Evolutionary conservation across 2,113 vertebrate species (phyloP).

Genomic region (Megaleporinus macrocephalus): DNA sequence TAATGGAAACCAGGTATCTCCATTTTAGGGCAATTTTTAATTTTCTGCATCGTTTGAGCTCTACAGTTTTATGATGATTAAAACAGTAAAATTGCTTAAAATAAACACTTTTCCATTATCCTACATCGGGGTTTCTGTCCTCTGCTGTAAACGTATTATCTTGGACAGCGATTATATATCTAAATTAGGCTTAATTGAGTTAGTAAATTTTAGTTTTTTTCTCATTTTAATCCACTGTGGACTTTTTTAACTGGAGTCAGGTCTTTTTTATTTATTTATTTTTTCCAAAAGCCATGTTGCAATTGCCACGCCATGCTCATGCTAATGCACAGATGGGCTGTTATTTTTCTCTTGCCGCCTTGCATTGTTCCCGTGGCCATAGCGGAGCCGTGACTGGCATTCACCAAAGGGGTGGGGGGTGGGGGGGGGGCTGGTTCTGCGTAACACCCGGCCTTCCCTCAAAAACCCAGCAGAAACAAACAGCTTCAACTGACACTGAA

Average conservation of each 20-base stretch:
- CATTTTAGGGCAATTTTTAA: too few species aligned
- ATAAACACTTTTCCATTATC: too few species aligned
- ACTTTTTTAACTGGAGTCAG: background rate
- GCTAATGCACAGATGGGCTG: slow-evolving; percentile 30
- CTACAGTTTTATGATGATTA: too few species aligned
- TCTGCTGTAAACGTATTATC: too few species aligned
- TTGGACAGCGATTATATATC: too few species aligned
- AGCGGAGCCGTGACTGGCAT: slow-evolving; percentile 49
- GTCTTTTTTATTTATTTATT: background rate
- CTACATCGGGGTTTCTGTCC: too few species aligned
- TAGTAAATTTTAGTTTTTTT: too few species aligned
- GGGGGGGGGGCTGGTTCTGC: slow-evolving; percentile 60
- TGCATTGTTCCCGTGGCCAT: slow-evolving; percentile 13
- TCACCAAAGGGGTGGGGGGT: background rate
- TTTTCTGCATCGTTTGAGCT: too few species aligned
- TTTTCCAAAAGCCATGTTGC: background rate
- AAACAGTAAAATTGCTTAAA: too few species aligned
- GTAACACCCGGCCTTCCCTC: slow-evolving; percentile 64
- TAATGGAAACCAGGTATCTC: too few species aligned
- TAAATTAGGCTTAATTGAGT: too few species aligned
- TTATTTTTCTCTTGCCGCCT: slow-evolving; percentile 24
- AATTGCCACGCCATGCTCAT: background rate
- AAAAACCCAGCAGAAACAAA: slow-evolving; percentile 61
- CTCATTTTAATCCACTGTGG: background rate
- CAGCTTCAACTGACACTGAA: slow-evolving; percentile 29